Conservation (phyloP, 2,113 vertebrate genomes). For the Electrona antarctica region DNA sequence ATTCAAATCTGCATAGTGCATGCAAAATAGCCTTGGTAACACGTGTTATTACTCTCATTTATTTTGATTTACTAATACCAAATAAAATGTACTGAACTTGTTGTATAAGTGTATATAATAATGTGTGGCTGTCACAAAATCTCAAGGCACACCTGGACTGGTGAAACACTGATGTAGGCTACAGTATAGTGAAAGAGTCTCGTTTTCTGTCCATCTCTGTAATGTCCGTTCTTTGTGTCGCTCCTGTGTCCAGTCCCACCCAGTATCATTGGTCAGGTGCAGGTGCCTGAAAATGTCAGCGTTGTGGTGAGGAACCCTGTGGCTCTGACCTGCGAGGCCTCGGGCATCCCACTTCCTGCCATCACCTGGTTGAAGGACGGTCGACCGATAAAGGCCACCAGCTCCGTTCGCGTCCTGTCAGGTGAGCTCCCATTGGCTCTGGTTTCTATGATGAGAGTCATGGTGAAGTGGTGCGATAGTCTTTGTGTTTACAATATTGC, state of each 20-base stretch:
- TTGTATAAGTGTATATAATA: too few species aligned
- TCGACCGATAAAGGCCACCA: constrained; percentile 78
- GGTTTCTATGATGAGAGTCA: background rate
- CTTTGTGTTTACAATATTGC: too few species aligned
- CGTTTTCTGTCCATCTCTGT: background rate
- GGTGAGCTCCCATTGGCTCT: constrained; percentile 73
- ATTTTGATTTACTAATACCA: too few species aligned
- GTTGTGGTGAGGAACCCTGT: constrained; percentile 90
- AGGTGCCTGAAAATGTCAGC: constrained; percentile 86
- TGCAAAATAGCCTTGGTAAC: too few species aligned
- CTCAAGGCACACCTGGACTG: too few species aligned
- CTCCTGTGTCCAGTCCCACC: constrained; percentile 83
- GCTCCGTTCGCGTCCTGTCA: constrained; percentile 85
- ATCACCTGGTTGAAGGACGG: constrained; percentile 91
- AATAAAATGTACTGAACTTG: too few species aligned
- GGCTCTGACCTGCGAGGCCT: constrained; percentile 88
- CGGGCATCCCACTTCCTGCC: constrained; percentile 90
- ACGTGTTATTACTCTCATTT: too few species aligned
- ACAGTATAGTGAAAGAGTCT: too few species aligned
- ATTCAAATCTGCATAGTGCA: too few species aligned
- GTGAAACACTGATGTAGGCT: too few species aligned
- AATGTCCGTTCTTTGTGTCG: background rate
- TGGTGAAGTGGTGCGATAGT: background rate
- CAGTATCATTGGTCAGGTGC: constrained; percentile 79
- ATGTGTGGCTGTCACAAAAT: too few species aligned